Evolutionary conservation across 2,797 vertebrate genomes (phyloP).

Genomic region (Prionace glauca): DNA sequence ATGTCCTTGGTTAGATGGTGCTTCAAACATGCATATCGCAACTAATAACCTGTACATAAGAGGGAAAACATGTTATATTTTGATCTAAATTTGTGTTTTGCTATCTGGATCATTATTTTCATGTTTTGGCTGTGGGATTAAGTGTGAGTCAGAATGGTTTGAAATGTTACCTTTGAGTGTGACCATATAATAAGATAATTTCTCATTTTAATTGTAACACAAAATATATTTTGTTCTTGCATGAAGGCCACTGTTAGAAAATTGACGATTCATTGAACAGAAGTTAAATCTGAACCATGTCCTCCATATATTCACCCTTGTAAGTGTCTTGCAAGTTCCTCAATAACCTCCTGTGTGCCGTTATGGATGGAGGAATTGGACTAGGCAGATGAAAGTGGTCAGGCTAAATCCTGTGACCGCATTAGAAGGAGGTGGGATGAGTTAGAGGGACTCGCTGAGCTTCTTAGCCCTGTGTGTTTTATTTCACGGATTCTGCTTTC

Average conservation of each 20-base stretch:
- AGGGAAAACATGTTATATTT: not conserved
- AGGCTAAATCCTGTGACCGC: not conserved
- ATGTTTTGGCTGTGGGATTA: not conserved
- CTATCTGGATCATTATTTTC: not conserved
- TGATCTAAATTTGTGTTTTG: not conserved
- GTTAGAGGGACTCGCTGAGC: not conserved
- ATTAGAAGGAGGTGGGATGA: not conserved
- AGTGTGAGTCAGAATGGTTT: not conserved
- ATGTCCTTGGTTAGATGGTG: not conserved
- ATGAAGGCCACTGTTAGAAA: not conserved
- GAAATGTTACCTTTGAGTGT: not conserved
- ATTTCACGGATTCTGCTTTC: not conserved
- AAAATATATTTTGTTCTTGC: not conserved
- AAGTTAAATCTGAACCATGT: not conserved
- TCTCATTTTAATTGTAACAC: not conserved
- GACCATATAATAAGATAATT: not conserved
- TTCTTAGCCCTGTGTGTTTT: not conserved
- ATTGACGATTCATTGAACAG: not conserved
- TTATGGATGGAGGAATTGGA: not conserved
- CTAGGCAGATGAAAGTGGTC: not conserved
- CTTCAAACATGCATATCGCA: not conserved
- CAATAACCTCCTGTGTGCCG: not conserved
- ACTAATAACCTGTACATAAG: not conserved
- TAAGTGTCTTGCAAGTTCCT: not conserved
- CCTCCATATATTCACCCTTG: not conserved